Evolutionary conservation across 2,888 invertebrate species (phyloP).

Genomic region (Pyrrhosoma nymphula): DNA sequence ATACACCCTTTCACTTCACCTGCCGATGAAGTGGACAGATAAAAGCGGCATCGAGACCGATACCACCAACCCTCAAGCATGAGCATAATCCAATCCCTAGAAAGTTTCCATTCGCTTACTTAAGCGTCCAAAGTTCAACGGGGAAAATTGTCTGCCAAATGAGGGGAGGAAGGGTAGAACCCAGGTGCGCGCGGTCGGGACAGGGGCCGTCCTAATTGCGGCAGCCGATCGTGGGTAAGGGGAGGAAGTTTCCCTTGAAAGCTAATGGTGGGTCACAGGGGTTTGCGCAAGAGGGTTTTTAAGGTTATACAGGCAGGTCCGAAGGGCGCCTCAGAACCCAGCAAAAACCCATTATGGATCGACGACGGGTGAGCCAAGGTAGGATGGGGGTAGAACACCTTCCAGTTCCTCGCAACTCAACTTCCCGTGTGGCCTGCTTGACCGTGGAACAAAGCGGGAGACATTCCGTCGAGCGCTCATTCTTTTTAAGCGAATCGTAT

Average conservation of each 20-base stretch:
- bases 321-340: background rate
- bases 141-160: background rate
- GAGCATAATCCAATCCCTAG: background rate
- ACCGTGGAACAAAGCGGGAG: no score
- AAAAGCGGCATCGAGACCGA: no score
- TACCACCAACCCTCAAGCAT: background rate
- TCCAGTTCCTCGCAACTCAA: background rate
- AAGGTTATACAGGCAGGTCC: background rate
- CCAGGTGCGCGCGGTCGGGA: background rate
- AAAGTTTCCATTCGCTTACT: background rate
- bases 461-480: background rate
- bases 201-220: background rate
- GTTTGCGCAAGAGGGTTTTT: background rate
- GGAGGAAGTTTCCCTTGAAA: background rate
- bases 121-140: background rate
- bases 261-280: constrained; percentile 11
- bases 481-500: background rate
- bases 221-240: background rate
- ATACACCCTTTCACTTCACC: no score
- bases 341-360: background rate
- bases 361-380: background rate
- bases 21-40: no score
- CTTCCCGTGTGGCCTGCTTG: no score
- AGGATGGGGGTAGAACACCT: no score
- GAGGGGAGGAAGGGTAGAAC: background rate